Evolutionary conservation across 30 jellyfish, hydroid and myxozoan species (phyloP), one percentile per base, ranked within the genome.

Genomic region (Pseudorhiza aurosa): DNA sequence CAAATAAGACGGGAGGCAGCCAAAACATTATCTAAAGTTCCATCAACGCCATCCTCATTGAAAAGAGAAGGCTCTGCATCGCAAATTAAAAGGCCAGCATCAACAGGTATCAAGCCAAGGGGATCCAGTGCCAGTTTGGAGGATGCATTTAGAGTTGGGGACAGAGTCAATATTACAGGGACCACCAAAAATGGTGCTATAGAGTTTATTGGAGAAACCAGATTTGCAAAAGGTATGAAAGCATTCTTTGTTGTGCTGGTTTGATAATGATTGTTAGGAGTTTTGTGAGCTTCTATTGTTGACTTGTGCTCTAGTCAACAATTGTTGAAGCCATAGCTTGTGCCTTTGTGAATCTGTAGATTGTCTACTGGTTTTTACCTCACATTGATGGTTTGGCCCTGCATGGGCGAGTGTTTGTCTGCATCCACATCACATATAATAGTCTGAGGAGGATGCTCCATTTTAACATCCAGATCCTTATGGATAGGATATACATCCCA

Each of bases 121-220:
- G 72, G 85, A 21, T 87, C 75, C 26, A 64, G 84, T 12, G 47
- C 95, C 0, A 36, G 51, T 17, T 47, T 94, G 65, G 37, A 25
- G 1, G 85, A 56, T 4, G 60, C 45, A 12, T 35, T 93, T 37
- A 81, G 44, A 63, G 55, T 93, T 18, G 99, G 96, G 27, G 99
- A 93, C 78, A 81, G 96, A 26, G 99, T 93, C 8, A 65, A 47
- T 15, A 81, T 93, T 25, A 30, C 82, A 12, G 97, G 96, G 30
- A 74, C 97, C 7, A 67, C 56, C 31, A 93, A 93, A 58, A 93
- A 80, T 37, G 99, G 99, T 24, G 93, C 81, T 29, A 83, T 93
- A 18, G 94, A 80, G 60, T 93, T 78, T 75, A 70, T 86, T 75
- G 99, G 99, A 21, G 99, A 93, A 69, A 93, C 99, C 12, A 70